Evolutionary conservation across 1,140 invertebrate genomes (phyloP).

Genomic region (Pectinophora gossypiella): DNA sequence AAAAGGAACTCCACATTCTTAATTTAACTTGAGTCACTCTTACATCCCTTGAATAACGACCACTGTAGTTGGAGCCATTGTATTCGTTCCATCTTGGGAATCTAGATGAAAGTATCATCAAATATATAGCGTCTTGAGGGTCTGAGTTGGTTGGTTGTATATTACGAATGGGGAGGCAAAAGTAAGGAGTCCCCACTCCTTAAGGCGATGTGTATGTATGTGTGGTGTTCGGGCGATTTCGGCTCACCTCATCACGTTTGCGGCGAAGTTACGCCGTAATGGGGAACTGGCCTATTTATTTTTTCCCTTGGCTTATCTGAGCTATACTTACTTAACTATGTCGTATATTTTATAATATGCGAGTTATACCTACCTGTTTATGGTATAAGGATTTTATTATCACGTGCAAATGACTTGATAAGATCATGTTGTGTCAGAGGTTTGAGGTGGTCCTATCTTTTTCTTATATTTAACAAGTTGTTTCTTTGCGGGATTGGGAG

Average conservation of each 20-base stretch:
- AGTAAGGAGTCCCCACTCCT: slow-evolving; percentile 62
- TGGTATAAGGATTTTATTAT: no score
- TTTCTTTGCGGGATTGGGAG: no score
- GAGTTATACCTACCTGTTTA: no score
- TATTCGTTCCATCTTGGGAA: neutral
- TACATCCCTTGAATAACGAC: slow-evolving; percentile 53
- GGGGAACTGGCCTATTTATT: slow-evolving; percentile 38
- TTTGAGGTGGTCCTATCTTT: no score
- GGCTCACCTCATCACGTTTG: slow-evolving; percentile 65
- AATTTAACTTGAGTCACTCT: slow-evolving; percentile 74
- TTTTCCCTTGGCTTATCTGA: slow-evolving; percentile 18
- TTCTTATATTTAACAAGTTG: no score
- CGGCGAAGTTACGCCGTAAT: slow-evolving; percentile 46
- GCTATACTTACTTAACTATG: no score
- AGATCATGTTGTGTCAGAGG: no score
- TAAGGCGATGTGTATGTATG: slow-evolving; percentile 59
- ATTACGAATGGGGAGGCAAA: slow-evolving; percentile 39
- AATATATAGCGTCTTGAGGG: no score
- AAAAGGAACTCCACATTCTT: slow-evolving; percentile 71
- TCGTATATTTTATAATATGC: no score
- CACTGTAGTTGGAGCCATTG: slow-evolving; percentile 19
- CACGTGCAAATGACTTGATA: no score
- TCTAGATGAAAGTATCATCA: no score
- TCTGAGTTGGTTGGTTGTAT: slow-evolving; percentile 30
- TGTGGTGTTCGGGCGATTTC: slow-evolving; percentile 58